These are phyloP conservation scores for Drosophila burlai DNA, from an alignment of 1,140 invertebrate genomes.

Conservation along the genomic window DNA sequence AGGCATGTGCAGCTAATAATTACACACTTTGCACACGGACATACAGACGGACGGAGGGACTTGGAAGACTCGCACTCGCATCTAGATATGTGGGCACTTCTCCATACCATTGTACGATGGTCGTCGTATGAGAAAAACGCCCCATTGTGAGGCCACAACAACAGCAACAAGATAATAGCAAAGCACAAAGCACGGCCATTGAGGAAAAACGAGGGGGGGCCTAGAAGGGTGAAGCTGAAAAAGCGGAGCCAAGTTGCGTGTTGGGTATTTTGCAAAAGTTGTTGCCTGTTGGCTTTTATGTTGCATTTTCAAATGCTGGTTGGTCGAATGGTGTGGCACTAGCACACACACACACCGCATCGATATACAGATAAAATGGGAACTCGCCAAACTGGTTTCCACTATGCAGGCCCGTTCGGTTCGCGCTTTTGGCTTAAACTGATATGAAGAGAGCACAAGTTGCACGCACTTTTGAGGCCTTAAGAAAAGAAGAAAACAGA, in stretches of 20 bases:
- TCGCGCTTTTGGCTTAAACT: slow-evolving; percentile 75
- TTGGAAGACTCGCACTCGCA: slow-evolving; percentile 52
- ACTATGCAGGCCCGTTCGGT: slow-evolving; percentile 64
- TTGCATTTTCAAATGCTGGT: slow-evolving; percentile 84
- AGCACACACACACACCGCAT: slow-evolving; percentile 33
- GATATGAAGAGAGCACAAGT: slow-evolving; percentile 65
- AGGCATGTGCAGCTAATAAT: slow-evolving; percentile 74
- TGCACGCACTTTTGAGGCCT: slow-evolving; percentile 63
- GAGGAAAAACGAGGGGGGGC: slow-evolving; percentile 33
- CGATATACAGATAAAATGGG: slow-evolving; percentile 39
- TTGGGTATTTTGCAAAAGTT: slow-evolving; percentile 74
- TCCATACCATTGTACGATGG: slow-evolving; percentile 37
- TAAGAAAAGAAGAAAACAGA: slow-evolving; percentile 7
- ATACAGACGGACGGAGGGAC: background rate
- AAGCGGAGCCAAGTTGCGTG: slow-evolving; percentile 63
- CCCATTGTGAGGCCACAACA: slow-evolving; percentile 65
- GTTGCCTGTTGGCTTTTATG: slow-evolving; percentile 76
- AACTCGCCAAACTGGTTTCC: slow-evolving; percentile 79
- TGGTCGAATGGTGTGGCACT: slow-evolving; percentile 68
- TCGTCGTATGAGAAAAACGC: slow-evolving; percentile 73
- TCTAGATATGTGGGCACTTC: slow-evolving; percentile 69
- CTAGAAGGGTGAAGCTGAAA: slow-evolving; percentile 1
- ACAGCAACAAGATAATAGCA: slow-evolving; percentile 38
- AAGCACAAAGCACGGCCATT: slow-evolving; percentile 66
- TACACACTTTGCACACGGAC: slow-evolving; percentile 59